Base-by-base conservation (phyloP, 2,888 invertebrate genomes). In the Plagiodera versicolora region DNA sequence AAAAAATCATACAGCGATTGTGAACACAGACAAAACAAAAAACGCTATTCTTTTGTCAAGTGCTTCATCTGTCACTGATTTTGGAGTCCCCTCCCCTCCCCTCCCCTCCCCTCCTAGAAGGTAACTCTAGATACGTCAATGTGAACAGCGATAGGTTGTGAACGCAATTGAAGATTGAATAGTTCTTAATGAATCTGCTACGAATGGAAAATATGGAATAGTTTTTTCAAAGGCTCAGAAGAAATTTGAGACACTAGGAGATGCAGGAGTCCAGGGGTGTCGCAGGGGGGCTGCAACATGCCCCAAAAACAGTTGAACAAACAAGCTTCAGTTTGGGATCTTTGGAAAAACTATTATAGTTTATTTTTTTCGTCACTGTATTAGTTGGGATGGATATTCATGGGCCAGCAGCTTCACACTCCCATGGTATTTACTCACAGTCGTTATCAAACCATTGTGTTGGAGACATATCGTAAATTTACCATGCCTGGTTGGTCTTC, bases 151-250 rank as follows among this genome's bases (percentile, higher is more conserved):
- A 28, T 32, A 32, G 9, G 5, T 32, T 11, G 32, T 32, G 10
- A 32, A 51, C 60, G 57, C 67, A 65, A 66, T 69, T 17, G 44
- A 69, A 68, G 71, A 72, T 72, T 70, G 67, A 72, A 68, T 64
- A 64, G 67, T 67, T 66, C 70, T 70, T 72, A 70, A 71, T 70
- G 65, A 56, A 58, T 32, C 11, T 52, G 52, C n/a, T n/a, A n/a
- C n/a, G n/a, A n/a, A 19, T 20, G 39, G 52, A 24, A 14, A 39
- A 10, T 24, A 6, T 24, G 24, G 24, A 24, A 32, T 11, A 32
- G 2, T 2, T 11, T 32, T n/a, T n/a, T n/a, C n/a, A n/a, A 32
- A 11, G 2, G 11, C 10, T 24, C 32, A 32, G 32, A 32, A 2
- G 32, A 32, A 10, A 8, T 32, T 32, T 24, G 6, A 24, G 6